phyloP scores from a whole-genome alignment of 2,888 invertebrate species.

The Napeogenes sylphis region DNA sequence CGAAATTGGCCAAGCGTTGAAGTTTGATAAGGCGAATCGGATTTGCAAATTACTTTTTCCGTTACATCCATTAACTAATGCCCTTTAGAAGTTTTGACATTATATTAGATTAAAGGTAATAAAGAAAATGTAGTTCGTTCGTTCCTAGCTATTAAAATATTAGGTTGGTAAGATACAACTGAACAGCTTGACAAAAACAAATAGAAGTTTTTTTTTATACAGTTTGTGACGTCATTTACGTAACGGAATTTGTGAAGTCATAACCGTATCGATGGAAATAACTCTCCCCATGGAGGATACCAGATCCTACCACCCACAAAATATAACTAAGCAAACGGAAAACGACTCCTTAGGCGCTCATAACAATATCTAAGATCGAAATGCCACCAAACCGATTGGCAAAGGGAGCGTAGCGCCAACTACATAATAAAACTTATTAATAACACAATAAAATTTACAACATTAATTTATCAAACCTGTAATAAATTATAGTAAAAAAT shows the following conservation, averaged over 20 bases:
- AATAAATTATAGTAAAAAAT: too few species aligned
- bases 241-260: constrained; percentile 17
- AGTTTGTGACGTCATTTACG: constrained; percentile 3
- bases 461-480: too few species aligned
- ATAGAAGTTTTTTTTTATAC: not conserved
- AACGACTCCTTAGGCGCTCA: constrained; percentile 68
- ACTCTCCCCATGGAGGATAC: constrained; percentile 46
- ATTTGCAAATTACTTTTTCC: constrained; percentile 24
- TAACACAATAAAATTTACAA: too few species aligned
- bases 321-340: constrained; percentile 62
- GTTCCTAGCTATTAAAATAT: not conserved
- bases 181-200: not conserved
- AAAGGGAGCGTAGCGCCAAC: constrained; percentile 1
- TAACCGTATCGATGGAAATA: constrained; percentile 28
- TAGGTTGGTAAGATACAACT: not conserved
- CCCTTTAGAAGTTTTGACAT: constrained; percentile 7
- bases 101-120: not conserved
- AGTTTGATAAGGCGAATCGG: constrained; percentile 22
- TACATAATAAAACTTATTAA: too few species aligned
- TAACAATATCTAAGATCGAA: constrained; percentile 70
- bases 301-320: constrained; percentile 59
- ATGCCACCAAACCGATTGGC: constrained; percentile 49
- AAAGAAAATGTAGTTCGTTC: not conserved
- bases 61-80: constrained; percentile 9
- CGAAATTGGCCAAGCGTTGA: constrained; percentile 29